Evolutionary conservation across 64 coral and sea anemone genomes (phyloP), one percentile per base, ranked within the genome.

Genomic region (Pocillopora verrucosa): DNA sequence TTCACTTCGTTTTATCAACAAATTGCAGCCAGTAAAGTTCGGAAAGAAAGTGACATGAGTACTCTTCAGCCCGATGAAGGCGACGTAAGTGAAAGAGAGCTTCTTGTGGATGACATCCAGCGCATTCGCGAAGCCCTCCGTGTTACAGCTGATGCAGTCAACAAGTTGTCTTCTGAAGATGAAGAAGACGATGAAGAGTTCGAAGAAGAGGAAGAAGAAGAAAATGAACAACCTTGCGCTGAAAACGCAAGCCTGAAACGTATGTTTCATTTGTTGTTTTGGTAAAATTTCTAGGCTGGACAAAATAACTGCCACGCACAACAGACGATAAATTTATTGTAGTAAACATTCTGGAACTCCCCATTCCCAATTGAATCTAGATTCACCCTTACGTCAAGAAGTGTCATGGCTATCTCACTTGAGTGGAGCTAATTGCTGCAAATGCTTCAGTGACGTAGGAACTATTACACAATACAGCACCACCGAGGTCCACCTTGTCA

Each of bases 31-130:
- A 56, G 78, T 61, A 10, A 37, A 72, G 81, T 13, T 3, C 38
- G 13, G 63, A n/a, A 22, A 69, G 11, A 56, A 22, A 7, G 11
- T 84, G 62, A 30, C 81, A 84, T 84, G 81, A 84, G 63, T 36
- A 25, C 37, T 51, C 64, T 25, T 17, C 67, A 22, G 37, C 13
- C 81, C 67, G 81, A 84, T 0, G 80, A 84, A 6, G 16, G 45
- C 67, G 90, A 86, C 37, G 82, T 22, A 6, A 87, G 65, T 37
- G 90, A 92, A 72, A 78, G 83, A 92, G 74, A 87, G 20, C 84
- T 83, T 78, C 85, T 92, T 36, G 80, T 77, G 14, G 90, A 92
- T 79, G 90, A 92, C 16, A 92, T 92, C 4, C 37, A 92, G 35
- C 83, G 82, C 41, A 92, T 92, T 80, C 82, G 64, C 13, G 74